A percentile compares a stretch with the other conserved stretches of the same genome.
These are phyloP conservation scores for Platysternon megacephalum DNA, from an alignment of 2,113 vertebrate species.

Conservation along the genomic window DNA sequence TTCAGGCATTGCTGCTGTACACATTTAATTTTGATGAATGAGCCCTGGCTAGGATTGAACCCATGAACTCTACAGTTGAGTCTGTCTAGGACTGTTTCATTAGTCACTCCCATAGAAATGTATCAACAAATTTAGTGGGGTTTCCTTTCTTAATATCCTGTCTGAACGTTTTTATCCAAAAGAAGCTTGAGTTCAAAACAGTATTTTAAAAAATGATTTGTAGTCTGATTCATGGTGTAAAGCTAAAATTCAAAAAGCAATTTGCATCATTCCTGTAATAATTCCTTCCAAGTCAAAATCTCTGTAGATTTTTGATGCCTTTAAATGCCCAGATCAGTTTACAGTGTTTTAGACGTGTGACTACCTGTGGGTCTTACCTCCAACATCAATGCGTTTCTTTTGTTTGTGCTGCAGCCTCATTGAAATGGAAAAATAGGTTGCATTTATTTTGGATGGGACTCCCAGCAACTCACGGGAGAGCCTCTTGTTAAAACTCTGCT, in stretches of 20 bases:
- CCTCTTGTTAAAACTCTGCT: not conserved
- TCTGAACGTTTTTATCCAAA: slow-evolving; percentile 45
- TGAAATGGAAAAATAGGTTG: not conserved
- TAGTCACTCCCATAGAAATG: slow-evolving; percentile 67
- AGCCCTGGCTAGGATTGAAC: slow-evolving; percentile 68
- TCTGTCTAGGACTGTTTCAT: slow-evolving; percentile 76
- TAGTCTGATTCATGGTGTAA: not conserved
- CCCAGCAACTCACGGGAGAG: not conserved
- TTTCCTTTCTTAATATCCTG: slow-evolving; percentile 56
- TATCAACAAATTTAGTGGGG: slow-evolving; percentile 67
- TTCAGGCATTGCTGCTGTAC: slow-evolving; percentile 54
- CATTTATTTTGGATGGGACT: not conserved
- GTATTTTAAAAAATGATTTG: slow-evolving; percentile 32
- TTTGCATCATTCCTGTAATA: not conserved
- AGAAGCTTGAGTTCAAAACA: slow-evolving; percentile 34
- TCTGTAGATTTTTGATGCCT: not conserved
- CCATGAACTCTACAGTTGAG: slow-evolving; percentile 75
- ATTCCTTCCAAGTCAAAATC: not conserved
- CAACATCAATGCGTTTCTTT: not conserved
- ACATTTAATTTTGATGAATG: slow-evolving; percentile 76
- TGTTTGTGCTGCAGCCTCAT: not conserved
- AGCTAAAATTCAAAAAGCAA: not conserved
- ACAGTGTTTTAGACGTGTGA: not conserved
- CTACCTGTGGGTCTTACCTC: not conserved
- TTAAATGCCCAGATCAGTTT: slow-evolving; percentile 9